Conservation (phyloP, 2,888 invertebrate species). For the Ceramica pisi region DNA sequence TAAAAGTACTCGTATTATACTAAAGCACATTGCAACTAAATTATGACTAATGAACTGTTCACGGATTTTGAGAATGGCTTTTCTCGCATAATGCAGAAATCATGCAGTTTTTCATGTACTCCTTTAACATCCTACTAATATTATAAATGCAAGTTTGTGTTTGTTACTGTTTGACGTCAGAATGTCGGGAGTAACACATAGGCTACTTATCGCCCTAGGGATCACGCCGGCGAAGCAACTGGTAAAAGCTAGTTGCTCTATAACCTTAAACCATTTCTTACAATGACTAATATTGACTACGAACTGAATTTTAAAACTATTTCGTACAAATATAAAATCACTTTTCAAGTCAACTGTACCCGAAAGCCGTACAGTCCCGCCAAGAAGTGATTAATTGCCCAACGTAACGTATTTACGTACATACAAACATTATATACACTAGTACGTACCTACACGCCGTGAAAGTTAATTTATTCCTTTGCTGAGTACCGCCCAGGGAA, state of each 20-base stretch:
- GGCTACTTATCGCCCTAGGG: too few species aligned
- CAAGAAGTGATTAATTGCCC: constrained; percentile 56
- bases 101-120: too few species aligned
- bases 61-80: too few species aligned
- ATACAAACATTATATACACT: constrained; percentile 12
- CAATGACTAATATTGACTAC: not conserved
- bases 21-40: not conserved
- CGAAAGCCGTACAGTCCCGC: constrained; percentile 33
- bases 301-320: not conserved
- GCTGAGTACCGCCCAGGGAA: constrained; percentile 46
- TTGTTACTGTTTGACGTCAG: too few species aligned
- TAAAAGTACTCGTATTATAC: not conserved
- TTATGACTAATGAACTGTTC: not conserved
- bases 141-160: too few species aligned
- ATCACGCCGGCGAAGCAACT: too few species aligned
- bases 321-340: not conserved
- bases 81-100: too few species aligned
- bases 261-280: not conserved
- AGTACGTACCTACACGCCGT: constrained; percentile 14
- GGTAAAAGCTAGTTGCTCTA: too few species aligned
- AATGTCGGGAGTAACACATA: too few species aligned
- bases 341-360: constrained; percentile 34
- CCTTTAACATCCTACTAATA: too few species aligned
- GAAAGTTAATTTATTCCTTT: constrained; percentile 57
- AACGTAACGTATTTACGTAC: constrained; percentile 46